Percentiles rank a stretch among this genome's conserved stretches.
These are phyloP conservation scores for Schizaphis graminum DNA, from an alignment of 2,888 invertebrate genomes.

Conservation along the genomic window DNA sequence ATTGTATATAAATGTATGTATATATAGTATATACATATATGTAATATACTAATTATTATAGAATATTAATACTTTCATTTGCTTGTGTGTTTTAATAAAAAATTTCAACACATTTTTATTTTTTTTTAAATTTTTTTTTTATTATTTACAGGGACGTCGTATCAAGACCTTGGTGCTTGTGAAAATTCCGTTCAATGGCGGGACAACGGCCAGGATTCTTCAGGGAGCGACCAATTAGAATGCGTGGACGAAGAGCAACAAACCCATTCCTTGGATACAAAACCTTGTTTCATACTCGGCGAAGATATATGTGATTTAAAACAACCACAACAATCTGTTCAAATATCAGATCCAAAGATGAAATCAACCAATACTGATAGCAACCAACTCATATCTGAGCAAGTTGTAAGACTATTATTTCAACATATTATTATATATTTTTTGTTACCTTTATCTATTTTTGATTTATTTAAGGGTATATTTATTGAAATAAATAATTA, in stretches of 20 bases:
- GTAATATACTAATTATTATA: background rate
- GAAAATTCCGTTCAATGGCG: slow-evolving; percentile 67
- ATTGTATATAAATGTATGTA: background rate
- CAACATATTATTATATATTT: background rate
- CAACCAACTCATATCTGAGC: slow-evolving; percentile 31
- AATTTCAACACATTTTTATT: background rate
- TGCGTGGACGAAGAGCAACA: slow-evolving; percentile 68
- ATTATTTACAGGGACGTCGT: slow-evolving; percentile 66
- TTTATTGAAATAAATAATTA: background rate
- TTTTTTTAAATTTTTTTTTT: background rate
- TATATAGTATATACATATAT: background rate
- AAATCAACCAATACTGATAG: slow-evolving; percentile 30
- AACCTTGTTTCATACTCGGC: slow-evolving; percentile 73
- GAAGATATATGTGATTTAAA: slow-evolving; percentile 71
- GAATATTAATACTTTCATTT: background rate
- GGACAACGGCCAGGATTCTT: slow-evolving; percentile 69
- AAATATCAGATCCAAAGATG: slow-evolving; percentile 24
- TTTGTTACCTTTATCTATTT: background rate
- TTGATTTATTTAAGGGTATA: background rate
- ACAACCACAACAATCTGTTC: slow-evolving; percentile 68
- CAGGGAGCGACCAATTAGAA: slow-evolving; percentile 69
- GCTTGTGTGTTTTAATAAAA: slow-evolving; percentile 39
- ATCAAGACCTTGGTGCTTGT: slow-evolving; percentile 67
- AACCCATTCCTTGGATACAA: slow-evolving; percentile 68
- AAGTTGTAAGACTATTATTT: slow-evolving; percentile 46